A percentile compares a stretch with the other conserved stretches of the same genome.
Evolutionary conservation across 2,797 vertebrate genomes (phyloP).

Genomic region (Clangula hyemalis): DNA sequence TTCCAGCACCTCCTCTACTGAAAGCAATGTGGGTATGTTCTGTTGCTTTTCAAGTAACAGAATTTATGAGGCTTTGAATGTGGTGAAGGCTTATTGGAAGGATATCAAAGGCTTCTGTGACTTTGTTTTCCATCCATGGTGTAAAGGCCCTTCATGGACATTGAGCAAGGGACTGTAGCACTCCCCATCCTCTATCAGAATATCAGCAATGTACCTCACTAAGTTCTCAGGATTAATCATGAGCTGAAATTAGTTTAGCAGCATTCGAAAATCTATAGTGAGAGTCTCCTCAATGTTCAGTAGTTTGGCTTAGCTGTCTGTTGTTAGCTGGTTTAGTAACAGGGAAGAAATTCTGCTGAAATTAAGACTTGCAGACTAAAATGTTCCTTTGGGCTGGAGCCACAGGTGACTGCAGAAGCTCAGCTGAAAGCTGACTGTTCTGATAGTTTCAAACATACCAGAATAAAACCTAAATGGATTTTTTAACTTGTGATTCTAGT

Average conservation of each 20-base stretch:
- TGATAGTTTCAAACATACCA: background rate
- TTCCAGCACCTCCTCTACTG: background rate
- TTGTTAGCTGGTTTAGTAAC: background rate
- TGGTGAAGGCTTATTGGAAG: background rate
- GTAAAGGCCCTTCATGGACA: background rate
- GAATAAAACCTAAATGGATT: background rate
- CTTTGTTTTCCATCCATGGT: conserved; percentile 9
- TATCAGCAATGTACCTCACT: background rate
- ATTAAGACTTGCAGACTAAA: background rate
- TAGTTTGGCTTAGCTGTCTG: background rate
- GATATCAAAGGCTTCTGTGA: background rate
- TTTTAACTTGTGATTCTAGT: background rate
- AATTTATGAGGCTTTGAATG: conserved; percentile 33
- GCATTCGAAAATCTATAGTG: background rate
- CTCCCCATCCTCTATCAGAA: background rate
- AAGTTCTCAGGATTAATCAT: background rate
- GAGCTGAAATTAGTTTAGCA: background rate
- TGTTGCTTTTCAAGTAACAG: conserved; percentile 40
- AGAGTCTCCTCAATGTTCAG: fast-evolving
- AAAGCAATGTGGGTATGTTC: background rate
- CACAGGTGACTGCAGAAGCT: background rate
- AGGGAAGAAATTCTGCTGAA: background rate
- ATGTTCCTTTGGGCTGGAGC: background rate
- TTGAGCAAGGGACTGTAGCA: background rate
- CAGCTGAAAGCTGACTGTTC: background rate